phyloP scores from a whole-genome alignment of 1,140 invertebrate genomes.

The Saccostrea glomerata region DNA sequence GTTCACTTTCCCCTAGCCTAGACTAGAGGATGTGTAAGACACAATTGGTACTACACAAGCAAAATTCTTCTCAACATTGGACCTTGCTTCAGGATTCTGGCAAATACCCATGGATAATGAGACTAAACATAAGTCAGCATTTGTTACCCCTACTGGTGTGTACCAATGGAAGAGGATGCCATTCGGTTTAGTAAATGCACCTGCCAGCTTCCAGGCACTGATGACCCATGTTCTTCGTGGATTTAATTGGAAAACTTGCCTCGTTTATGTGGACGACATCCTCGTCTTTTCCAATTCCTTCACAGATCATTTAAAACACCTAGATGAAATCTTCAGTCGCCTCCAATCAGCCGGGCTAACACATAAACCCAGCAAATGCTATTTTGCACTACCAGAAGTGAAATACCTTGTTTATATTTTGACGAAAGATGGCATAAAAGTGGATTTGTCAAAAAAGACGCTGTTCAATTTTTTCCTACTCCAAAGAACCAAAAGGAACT shows the following conservation, averaged over 20 bases:
- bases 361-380: constrained; percentile 53
- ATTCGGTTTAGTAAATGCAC: constrained; percentile 33
- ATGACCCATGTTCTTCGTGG: constrained; percentile 64
- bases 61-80: constrained; percentile 24
- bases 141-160: constrained; percentile 37
- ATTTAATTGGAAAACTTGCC: constrained; percentile 54
- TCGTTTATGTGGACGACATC: constrained; percentile 47
- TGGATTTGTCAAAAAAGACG: constrained; percentile 15
- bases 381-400: constrained; percentile 46
- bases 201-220: constrained; percentile 46
- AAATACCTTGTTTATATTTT: constrained; percentile 59
- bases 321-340: constrained; percentile 47
- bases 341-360: constrained; percentile 31
- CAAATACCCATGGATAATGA: constrained; percentile 54
- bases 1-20: too few relatives aligned
- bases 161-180: constrained; percentile 44
- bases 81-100: constrained; percentile 56
- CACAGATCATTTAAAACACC: constrained; percentile 77
- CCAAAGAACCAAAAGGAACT: constrained; percentile 64
- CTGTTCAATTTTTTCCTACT: constrained; percentile 42
- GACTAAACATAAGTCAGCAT: constrained; percentile 52
- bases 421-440: constrained; percentile 54
- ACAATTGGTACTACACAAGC: too few relatives aligned
- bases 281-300: constrained; percentile 68
- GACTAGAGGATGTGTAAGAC: too few relatives aligned